Percentiles rank a stretch among this genome's conserved stretches.
phyloP scores from a whole-genome alignment of 2,113 vertebrate genomes.

The Phalacrocorax aristotelis region DNA sequence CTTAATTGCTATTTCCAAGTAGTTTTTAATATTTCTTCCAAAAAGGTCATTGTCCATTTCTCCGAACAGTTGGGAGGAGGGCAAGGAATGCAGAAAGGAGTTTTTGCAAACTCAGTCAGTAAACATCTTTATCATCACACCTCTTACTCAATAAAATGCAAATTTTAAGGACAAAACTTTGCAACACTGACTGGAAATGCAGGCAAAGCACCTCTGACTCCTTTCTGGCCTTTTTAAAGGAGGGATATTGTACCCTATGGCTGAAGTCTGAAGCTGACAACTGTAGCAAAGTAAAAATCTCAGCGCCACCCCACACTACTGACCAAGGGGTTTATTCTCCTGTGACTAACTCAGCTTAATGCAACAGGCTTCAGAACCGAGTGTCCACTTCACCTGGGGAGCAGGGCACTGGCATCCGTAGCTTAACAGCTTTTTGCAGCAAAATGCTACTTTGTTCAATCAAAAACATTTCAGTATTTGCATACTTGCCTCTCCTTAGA shows the following conservation, averaged over 20 bases:
- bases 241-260: background rate
- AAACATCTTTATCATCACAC: background rate
- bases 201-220: background rate
- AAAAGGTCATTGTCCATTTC: background rate
- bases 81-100: background rate
- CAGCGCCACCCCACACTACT: background rate
- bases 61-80: background rate
- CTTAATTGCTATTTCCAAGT: background rate
- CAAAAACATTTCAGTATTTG: background rate
- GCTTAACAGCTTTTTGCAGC: background rate
- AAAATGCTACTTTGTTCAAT: background rate
- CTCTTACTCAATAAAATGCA: background rate
- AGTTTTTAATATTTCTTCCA: background rate
- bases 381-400: background rate
- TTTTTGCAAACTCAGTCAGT: background rate
- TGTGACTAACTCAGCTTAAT: background rate
- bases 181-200: background rate
- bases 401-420: background rate
- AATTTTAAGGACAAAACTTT: background rate
- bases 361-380: background rate
- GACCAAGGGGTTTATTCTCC: background rate
- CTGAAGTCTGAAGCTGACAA: background rate
- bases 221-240: background rate
- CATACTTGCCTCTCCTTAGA: background rate
- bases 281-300: background rate